A percentile compares a stretch with the other conserved stretches of the same genome.
These are phyloP conservation scores for Tyria jacobaeae DNA, from an alignment of 2,888 invertebrate genomes.

Conservation along the genomic window DNA sequence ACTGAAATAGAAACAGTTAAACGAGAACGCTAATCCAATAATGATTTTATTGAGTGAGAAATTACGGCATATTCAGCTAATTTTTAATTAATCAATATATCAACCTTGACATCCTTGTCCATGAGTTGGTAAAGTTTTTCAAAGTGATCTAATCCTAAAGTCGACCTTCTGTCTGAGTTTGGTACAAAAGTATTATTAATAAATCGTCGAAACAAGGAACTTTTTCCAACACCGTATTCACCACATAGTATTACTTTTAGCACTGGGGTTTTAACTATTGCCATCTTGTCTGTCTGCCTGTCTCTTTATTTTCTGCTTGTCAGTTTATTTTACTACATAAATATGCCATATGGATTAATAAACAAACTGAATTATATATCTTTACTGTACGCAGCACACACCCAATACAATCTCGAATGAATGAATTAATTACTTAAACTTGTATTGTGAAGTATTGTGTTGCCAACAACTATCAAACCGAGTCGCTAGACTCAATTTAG, in stretches of 20 bases:
- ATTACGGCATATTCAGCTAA: not conserved
- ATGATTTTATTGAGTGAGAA: slow-evolving; percentile 11
- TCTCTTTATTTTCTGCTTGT: not conserved
- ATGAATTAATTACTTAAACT: not conserved
- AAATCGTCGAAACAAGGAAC: slow-evolving; percentile 96
- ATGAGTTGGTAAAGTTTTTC: slow-evolving; percentile 92
- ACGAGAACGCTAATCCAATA: slow-evolving; percentile 19
- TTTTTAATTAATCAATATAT: not conserved
- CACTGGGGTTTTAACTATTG: slow-evolving; percentile 93
- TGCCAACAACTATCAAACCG: no score
- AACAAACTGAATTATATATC: slow-evolving; percentile 8
- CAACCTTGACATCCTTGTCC: slow-evolving; percentile 92
- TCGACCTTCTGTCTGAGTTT: slow-evolving; percentile 93
- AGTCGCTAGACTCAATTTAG: no score
- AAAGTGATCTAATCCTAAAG: slow-evolving; percentile 96
- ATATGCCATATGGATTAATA: not conserved
- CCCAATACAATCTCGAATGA: not conserved
- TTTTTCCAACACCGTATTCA: slow-evolving; percentile 98
- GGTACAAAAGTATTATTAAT: slow-evolving; percentile 96
- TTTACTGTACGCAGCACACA: not conserved
- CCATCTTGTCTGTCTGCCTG: no score
- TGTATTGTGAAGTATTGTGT: not conserved
- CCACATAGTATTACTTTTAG: slow-evolving; percentile 98
- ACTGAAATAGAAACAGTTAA: slow-evolving; percentile 79
- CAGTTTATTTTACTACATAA: not conserved